Base-by-base conservation (phyloP, 2,113 vertebrate genomes). In the Thunnus thynnus region DNA sequence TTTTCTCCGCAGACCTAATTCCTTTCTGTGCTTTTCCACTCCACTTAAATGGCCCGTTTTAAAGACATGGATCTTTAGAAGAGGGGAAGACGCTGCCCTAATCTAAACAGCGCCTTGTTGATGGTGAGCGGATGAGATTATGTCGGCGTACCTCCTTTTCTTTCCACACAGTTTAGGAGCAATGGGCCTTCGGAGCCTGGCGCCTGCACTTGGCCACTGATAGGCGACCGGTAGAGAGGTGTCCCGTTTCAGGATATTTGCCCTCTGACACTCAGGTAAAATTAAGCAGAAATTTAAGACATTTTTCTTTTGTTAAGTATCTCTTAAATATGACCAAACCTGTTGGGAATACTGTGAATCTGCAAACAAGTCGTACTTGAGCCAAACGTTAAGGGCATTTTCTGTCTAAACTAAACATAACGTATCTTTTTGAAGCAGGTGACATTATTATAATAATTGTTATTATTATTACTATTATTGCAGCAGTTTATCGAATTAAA, bases 101-200 rank as follows among this genome's bases (percentile, higher is more conserved):
- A 94, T 95, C 87, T 94, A 94, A 95, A 95, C 91, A 95, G 78
- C 64, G 56, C 73, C 83, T 72, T 93, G 91, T 89, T 94, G 95
- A 94, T 93, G 92, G 94, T 78, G 87, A 94, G 90, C 91, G 91
- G 93, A 94, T 95, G 94, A 93, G 93, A 95, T 95, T 93, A 90
- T 92, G 88, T 91, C 86, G 83, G 87, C 89, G 85, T 80, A 82
- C 83, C 88, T 83, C 54, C 87, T 91, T 91, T 92, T 93, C 87
- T 94, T 91, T 92, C 84, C 87, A 89, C 81, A 69, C 87, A 84
- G 90, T 91, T 94, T 86, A 88, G 88, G 78, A 87, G 88, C 85
- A 84, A 86, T 82, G 86, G 91, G 91, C 90, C 92, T 88, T 93
- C 92, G 91, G 87, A 94, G 76, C 62, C 71, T 96, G 96, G 95